These are phyloP conservation scores for Enteromius thamalakanensis DNA, from an alignment of 2,797 vertebrate species.

Conservation along the genomic window DNA sequence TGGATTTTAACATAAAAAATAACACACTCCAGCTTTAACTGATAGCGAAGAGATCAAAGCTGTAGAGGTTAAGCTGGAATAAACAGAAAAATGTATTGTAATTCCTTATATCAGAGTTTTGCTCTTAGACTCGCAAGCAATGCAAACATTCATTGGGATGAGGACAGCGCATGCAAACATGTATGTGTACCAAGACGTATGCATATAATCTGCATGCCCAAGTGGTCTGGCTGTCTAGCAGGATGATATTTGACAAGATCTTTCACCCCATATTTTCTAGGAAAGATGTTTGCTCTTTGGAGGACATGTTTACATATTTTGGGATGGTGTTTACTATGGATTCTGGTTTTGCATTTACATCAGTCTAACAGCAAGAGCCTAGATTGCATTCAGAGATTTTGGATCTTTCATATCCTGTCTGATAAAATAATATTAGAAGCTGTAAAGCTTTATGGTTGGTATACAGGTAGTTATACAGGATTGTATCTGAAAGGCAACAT, in stretches of 20 bases:
- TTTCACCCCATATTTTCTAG: background rate
- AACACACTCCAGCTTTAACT: constrained; percentile 53
- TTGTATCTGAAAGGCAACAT: constrained; percentile 2
- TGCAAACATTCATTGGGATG: constrained; percentile 8
- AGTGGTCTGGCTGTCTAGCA: constrained; percentile 43
- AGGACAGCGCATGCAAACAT: background rate
- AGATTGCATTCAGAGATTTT: constrained; percentile 22
- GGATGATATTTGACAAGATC: constrained; percentile 24
- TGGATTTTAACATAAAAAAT: background rate
- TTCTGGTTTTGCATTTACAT: constrained; percentile 34
- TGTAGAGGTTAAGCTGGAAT: constrained; percentile 55
- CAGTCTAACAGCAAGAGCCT: constrained; percentile 2
- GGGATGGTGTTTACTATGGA: background rate
- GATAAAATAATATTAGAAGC: constrained; percentile 1
- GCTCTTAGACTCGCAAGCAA: constrained; percentile 18
- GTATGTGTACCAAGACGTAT: background rate
- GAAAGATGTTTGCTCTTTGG: background rate
- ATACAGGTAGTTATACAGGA: background rate
- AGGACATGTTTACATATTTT: constrained; percentile 4
- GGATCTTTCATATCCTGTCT: constrained; percentile 15
- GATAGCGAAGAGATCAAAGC: constrained; percentile 61
- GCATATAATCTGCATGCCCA: constrained; percentile 57
- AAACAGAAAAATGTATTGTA: constrained; percentile 50
- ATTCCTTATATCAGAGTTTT: constrained; percentile 52
- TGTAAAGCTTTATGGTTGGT: background rate